Evolutionary conservation across 2,888 invertebrate species (phyloP), one percentile per base, ranked within the genome.

Genomic region (Melanchra persicariae): DNA sequence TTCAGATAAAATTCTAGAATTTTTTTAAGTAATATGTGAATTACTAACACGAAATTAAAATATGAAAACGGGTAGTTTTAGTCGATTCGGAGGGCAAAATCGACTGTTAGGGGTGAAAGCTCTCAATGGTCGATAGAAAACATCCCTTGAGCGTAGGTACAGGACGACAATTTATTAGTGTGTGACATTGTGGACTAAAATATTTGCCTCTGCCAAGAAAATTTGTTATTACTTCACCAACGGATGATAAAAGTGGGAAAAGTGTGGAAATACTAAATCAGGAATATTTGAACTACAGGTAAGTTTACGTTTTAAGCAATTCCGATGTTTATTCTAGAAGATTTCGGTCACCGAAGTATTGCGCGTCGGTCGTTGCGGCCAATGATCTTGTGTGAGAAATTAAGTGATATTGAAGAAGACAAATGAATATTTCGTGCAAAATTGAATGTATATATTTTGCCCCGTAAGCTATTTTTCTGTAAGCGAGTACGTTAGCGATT

Each of bases 51-150:
- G 17, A 9, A 47, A 43, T 10, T 12, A 9, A 30, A 61, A 43
- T 43, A 7, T 26, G 0, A 7, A 15, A 10, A 19, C 10, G 0
- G 6, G 7, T 17, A 7, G 3, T n/a, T 43, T 49, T 34, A 64
- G 34, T 72, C 40, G 30, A 63, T 6, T 63, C 24, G 24, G 2
- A 10, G 17, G 9, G 4, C 30, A n/a, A 34, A 34, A 47, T 40
- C 37, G 71, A 52, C 5, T 4, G 22, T n/a, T 10, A 10, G 24
- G n/a, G 19, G 2, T 45, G n/a, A 6, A 10, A 15, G 47, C 54
- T 55, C n/a, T 12, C 4, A n/a, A n/a, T 10, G 1, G n/a, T 71
- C 55, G 54, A 71, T 71, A 49, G 40, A 40, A 26, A 2, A 34
- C 54, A 55, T 9, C 64, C n/a, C 55, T 52, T 10, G 19, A 12